These are phyloP conservation scores for Pachypanchax playfairii DNA, from an alignment of 2,113 vertebrate species.

Conservation along the genomic window DNA sequence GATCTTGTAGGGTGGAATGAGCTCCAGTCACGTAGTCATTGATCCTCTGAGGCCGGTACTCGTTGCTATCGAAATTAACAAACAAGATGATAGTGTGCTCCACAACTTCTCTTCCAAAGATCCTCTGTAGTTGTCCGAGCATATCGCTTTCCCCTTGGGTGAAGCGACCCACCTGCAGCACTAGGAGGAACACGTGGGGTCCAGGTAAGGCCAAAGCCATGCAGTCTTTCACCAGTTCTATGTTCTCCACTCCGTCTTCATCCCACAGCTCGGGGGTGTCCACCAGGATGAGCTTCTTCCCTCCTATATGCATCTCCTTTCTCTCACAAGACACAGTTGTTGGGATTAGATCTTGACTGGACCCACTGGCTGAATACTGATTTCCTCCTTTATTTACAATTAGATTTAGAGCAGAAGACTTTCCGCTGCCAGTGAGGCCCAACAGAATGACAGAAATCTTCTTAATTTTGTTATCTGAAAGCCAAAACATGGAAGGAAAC, in stretches of 20 bases:
- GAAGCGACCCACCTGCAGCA: constrained; percentile 54
- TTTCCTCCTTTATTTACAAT: constrained; percentile 39
- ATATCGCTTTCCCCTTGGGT: constrained; percentile 56
- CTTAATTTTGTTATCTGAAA: constrained; percentile 23
- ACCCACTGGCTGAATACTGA: constrained; percentile 9
- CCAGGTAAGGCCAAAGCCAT: constrained; percentile 50
- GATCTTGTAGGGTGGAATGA: constrained; percentile 43
- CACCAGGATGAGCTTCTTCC: constrained; percentile 38
- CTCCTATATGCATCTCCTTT: constrained; percentile 27
- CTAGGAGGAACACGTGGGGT: constrained; percentile 53
- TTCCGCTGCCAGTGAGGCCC: constrained; percentile 60
- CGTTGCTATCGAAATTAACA: constrained; percentile 13
- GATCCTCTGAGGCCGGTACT: constrained; percentile 34
- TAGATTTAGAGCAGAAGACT: constrained; percentile 41
- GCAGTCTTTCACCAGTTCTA: constrained; percentile 54
- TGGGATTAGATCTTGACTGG: neutral
- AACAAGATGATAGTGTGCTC: constrained; percentile 51
- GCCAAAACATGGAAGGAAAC: neutral
- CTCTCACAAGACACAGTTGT: constrained; percentile 26
- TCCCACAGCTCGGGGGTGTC: constrained; percentile 65
- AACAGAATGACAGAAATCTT: constrained; percentile 45
- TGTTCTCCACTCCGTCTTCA: constrained; percentile 39
- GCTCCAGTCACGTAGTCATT: constrained; percentile 32
- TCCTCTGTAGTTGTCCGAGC: constrained; percentile 43
- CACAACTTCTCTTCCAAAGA: constrained; percentile 32